Percentiles rank a stretch among this genome's conserved stretches.
Evolutionary conservation across 2,888 invertebrate species (phyloP).

Genomic region (Tenthredo scrophulariae): DNA sequence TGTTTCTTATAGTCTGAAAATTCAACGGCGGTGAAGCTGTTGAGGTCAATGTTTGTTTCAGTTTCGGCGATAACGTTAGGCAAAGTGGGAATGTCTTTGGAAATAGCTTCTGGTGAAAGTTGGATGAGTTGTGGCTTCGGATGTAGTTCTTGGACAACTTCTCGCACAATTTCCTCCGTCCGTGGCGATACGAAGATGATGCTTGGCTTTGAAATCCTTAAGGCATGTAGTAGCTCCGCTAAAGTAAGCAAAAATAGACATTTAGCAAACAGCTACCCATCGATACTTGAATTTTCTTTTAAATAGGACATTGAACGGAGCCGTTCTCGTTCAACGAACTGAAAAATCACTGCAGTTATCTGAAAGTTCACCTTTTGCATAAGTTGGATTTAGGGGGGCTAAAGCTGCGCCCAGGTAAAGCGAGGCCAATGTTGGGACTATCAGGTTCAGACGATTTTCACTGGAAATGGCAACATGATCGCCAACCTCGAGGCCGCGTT

Average conservation of each 20-base stretch:
- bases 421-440: constrained; percentile 63
- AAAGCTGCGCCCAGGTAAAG: constrained; percentile 66
- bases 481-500: constrained; percentile 61
- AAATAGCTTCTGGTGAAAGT: constrained; percentile 61
- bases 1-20: constrained; percentile 66
- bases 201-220: constrained; percentile 65
- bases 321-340: not conserved
- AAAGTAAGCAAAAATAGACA: not conserved
- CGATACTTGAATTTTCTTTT: not conserved
- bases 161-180: constrained; percentile 58
- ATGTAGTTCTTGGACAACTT: constrained; percentile 55
- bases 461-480: constrained; percentile 63
- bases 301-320: not conserved
- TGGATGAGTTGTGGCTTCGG: constrained; percentile 64
- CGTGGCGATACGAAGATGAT: constrained; percentile 65
- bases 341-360: not conserved
- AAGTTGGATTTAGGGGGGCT: constrained; percentile 69
- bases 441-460: constrained; percentile 64
- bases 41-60: constrained; percentile 52
- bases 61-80: constrained; percentile 58
- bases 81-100: constrained; percentile 53
- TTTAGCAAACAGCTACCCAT: not conserved
- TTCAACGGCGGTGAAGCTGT: constrained; percentile 54
- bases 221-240: constrained; percentile 65
- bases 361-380: constrained; percentile 66